A percentile compares a stretch with the other conserved stretches of the same genome.
phyloP scores from a whole-genome alignment of 1,140 invertebrate species.

The Adoxophyes honmai region DNA sequence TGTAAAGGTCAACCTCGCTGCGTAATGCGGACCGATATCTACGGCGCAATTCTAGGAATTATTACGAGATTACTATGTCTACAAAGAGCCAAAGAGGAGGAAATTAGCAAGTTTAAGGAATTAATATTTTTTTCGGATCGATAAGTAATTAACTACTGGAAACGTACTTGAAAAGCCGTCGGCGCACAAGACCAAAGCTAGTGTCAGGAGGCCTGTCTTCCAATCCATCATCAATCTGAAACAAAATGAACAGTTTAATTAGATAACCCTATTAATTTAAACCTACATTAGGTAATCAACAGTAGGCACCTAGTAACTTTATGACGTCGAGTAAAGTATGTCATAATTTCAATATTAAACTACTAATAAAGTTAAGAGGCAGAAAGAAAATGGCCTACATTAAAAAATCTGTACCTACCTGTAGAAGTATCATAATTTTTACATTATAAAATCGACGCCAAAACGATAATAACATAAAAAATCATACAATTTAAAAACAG shows the following conservation, averaged over 20 bases:
- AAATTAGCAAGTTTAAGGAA: not conserved
- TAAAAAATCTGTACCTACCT: too few species aligned
- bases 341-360: too few species aligned
- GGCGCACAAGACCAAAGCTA: slow-evolving; percentile 41
- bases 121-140: not conserved
- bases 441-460: too few species aligned
- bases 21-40: too few species aligned
- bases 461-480: too few species aligned
- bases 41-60: not conserved
- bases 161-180: slow-evolving; percentile 64
- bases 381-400: too few species aligned
- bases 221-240: slow-evolving; percentile 62
- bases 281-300: too few species aligned
- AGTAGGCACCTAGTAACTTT: too few species aligned
- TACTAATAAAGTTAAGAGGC: too few species aligned
- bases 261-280: not conserved
- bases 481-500: too few species aligned
- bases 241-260: slow-evolving; percentile 28
- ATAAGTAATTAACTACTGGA: slow-evolving; percentile 15
- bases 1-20: slow-evolving; percentile 1
- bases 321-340: too few species aligned
- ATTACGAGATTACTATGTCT: not conserved
- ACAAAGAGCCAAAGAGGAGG: not conserved
- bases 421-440: too few species aligned
- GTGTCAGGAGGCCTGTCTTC: slow-evolving; percentile 40